Evolutionary conservation across 2,888 invertebrate species (phyloP).

Genomic region (Chaitophorus viminalis): DNA sequence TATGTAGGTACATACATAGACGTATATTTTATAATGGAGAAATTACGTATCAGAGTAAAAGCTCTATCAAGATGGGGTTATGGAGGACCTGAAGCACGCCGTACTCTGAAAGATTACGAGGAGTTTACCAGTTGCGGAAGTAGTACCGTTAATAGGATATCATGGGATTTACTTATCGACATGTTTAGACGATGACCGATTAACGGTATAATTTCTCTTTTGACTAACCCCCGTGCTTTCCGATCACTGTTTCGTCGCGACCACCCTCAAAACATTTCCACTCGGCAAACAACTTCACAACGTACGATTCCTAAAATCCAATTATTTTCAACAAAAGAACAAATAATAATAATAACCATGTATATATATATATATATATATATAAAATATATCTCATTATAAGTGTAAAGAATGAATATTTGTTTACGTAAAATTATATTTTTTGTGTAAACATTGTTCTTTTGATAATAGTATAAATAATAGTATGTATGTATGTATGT

Average conservation of each 20-base stretch:
- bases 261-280: not conserved
- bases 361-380: not conserved
- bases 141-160: conserved; percentile 43
- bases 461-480: not conserved
- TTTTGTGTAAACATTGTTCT: not conserved
- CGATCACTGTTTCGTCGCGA: too few relatives aligned
- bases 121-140: conserved; percentile 18
- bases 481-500: not conserved
- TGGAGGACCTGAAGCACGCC: not conserved
- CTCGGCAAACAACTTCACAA: not conserved
- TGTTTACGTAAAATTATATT: not conserved
- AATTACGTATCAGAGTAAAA: not conserved
- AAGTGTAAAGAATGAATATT: too few relatives aligned
- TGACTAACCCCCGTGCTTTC: not conserved
- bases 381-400: not conserved
- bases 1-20: too few relatives aligned
- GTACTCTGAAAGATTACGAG: conserved; percentile 28
- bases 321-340: conserved; percentile 28
- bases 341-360: not conserved
- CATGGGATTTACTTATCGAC: conserved; percentile 53
- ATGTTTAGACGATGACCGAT: conserved; percentile 56
- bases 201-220: conserved; percentile 36
- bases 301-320: conserved; percentile 19
- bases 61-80: not conserved
- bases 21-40: not conserved